Evolutionary conservation across 2,797 vertebrate genomes (phyloP), one percentile per base, ranked within the genome.

Genomic region (Malurus leucopterus): DNA sequence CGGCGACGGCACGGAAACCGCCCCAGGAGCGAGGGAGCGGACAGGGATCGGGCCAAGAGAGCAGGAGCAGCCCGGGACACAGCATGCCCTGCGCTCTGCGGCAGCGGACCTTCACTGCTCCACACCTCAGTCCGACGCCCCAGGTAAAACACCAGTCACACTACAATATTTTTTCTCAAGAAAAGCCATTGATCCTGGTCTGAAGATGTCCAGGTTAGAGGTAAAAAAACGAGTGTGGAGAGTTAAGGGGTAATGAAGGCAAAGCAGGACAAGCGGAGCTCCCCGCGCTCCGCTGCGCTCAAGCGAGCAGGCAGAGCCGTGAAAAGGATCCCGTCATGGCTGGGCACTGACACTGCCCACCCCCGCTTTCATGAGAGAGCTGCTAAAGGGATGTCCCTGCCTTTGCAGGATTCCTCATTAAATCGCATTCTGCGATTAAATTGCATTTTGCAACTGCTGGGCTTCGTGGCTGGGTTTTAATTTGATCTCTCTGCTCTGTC

Each of bases 241-340:
- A 62, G 27, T 34, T 63, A 5, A 23, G 43, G 36, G 49, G 38
- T 17, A 30, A 20, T 49, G 20, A 24, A 38, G 36, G 47, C 32
- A 32, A 23, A 49, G 69, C n/a, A 32, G 68, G 53, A 65, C 20
- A 8, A 19, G 19, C 13, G 22, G 53, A 24, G 46, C 64, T 67
- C 6, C 19, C 71, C 2, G 1, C 7, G 8, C 81, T 67, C 44
- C 3, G 0, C 0, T 17, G 65, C 2, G 0, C 44, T 50, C 34
- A 5, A 4, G 30, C 3, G 41, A 27, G 43, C 27, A 0, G 43
- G 58, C 75, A 84, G 74, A 55, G 73, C 43, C 40, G 0, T 1
- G 32, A 53, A 13, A 32, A 29, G 43, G 8, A 18, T 11, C 32
- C 29, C 23, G n/a, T 30, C 11, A 0, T 0, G 11, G 30, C 38